Base-by-base conservation (phyloP, 2,797 vertebrate species). In the Pangasius krempfi region DNA sequence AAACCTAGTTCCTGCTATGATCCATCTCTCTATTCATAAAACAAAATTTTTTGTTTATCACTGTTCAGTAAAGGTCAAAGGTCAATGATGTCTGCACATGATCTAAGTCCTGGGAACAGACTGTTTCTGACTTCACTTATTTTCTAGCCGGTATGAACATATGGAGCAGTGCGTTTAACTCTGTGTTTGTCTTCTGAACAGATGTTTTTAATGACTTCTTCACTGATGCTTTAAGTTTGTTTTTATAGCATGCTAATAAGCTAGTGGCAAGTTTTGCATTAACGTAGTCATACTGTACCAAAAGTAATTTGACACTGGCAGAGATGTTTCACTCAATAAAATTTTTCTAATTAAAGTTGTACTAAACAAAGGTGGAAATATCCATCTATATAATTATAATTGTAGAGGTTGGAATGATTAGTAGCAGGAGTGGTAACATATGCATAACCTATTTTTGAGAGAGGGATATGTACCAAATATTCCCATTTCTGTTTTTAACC, bases 141-240 rank as follows among this genome's bases (percentile, higher is more conserved):
- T 47, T 72, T 47, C 50, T 50, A 54, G 62, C 44, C n/a, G 3
- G 30, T 66, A 56, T 27, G 33, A 72, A 85, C 73, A 78, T 76
- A 78, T 78, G 58, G 86, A 87, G 60, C 58, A 79, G 91, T 90
- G 88, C 85, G 68, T 90, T 92, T 78, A 84, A 91, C 91, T 92
- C 86, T 68, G 73, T 80, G 89, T 90, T 86, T 88, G 84, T 91
- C 85, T 87, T 66, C 64, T 30, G 81, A 91, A 85, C 56, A 85
- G 86, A 78, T 89, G 87, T 91, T 87, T 40, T 89, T 82, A 66
- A 68, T 62, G 60, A 30, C 40, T 79, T 79, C 18, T 50, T 62
- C 85, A 66, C 85, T 79, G 85, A 30, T 66, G 58, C 58, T 86
- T 75, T 50, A 78, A 30, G 85, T 44, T 64, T 79, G 60, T 52